Evolutionary conservation across 2,797 vertebrate species (phyloP).

Genomic region (Odontamblyopus rebecca): DNA sequence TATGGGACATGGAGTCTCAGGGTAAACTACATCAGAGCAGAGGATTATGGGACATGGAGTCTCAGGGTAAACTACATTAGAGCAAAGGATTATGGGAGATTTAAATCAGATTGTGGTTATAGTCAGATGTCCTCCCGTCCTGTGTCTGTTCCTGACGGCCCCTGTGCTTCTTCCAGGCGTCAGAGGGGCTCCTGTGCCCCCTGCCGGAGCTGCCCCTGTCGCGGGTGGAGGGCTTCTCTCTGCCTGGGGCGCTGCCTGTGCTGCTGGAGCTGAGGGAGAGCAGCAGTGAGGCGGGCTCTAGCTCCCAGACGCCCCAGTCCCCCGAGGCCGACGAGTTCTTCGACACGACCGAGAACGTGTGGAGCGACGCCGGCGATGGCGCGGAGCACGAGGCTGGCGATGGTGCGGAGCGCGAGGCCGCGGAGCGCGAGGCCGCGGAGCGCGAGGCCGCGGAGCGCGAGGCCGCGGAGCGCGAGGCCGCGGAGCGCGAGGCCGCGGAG

Average conservation of each 20-base stretch:
- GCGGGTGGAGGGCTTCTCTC: conserved; percentile 67
- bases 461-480: not conserved
- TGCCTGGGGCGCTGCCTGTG: conserved; percentile 73
- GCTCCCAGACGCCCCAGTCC: conserved; percentile 77
- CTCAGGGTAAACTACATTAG: too few species aligned
- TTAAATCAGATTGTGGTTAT: too few species aligned
- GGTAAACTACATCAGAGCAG: too few species aligned
- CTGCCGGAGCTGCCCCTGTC: conserved; percentile 62
- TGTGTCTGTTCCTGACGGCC: too few species aligned
- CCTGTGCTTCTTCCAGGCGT: not conserved
- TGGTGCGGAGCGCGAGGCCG: not conserved
- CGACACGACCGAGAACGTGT: conserved; percentile 76
- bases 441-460: too few species aligned
- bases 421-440: not conserved
- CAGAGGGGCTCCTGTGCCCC: not conserved
- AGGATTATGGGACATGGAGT: too few species aligned
- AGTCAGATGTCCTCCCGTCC: too few species aligned
- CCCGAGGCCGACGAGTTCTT: conserved; percentile 79
- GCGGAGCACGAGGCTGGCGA: conserved; percentile 15
- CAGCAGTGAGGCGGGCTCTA: conserved; percentile 80
- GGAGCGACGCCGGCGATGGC: conserved; percentile 55
- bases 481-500: not conserved
- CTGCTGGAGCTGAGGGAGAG: conserved; percentile 80
- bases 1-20: too few species aligned
- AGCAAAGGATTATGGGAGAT: too few species aligned